A percentile compares a stretch with the other conserved stretches of the same genome.
Conservation (phyloP, 2,113 vertebrate species). For the Marmota flaviventris region DNA sequence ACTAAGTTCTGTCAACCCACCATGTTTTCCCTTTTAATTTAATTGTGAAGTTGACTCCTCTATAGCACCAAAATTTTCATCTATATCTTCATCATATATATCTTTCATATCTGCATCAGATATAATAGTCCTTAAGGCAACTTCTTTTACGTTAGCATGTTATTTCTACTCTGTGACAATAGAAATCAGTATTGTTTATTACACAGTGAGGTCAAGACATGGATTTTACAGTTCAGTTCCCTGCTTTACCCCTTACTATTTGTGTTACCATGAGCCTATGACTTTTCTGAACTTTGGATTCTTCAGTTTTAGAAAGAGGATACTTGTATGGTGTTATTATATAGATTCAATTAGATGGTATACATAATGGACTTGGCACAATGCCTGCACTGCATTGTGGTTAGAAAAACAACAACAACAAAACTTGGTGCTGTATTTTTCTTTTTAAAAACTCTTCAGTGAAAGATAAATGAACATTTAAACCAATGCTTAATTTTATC, state of each 20-base stretch:
- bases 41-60: not conserved
- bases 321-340: not conserved
- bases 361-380: not conserved
- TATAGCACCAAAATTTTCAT: not conserved
- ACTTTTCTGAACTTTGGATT: not conserved
- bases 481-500: not conserved
- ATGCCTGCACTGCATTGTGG: not conserved
- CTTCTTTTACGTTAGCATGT: not conserved
- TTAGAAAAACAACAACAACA: not conserved
- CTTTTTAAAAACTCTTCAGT: not conserved
- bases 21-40: not conserved
- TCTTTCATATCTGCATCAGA: not conserved
- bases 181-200: not conserved
- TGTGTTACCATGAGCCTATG: not conserved
- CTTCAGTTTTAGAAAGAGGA: not conserved
- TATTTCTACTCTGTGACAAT: not conserved
- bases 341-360: not conserved
- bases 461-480: slow-evolving; percentile 18
- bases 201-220: not conserved
- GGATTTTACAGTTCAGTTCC: not conserved
- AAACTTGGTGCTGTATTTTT: not conserved
- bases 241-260: not conserved
- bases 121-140: not conserved
- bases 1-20: not conserved
- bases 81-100: not conserved